These are phyloP conservation scores for Conomelus anceps DNA, from an alignment of 2,888 invertebrate species.

Conservation along the genomic window DNA sequence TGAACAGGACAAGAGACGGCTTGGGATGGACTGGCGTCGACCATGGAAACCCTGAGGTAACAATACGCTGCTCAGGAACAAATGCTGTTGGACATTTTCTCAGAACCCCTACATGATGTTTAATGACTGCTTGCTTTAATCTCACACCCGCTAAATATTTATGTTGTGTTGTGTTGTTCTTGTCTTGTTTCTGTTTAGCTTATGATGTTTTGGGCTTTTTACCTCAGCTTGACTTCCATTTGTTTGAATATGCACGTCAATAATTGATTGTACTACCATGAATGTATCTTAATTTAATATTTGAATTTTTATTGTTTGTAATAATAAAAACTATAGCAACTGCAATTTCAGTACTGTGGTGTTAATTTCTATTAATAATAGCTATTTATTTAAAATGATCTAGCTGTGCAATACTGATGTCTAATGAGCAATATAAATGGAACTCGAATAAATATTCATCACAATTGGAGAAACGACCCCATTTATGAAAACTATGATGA, in stretches of 20 bases:
- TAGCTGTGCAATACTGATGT: too few relatives aligned
- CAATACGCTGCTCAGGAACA: not conserved
- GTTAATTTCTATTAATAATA: too few relatives aligned
- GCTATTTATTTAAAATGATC: too few relatives aligned
- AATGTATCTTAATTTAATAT: not conserved
- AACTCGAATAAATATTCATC: too few relatives aligned
- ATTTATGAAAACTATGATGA: too few relatives aligned
- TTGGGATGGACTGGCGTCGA: slow-evolving; percentile 36
- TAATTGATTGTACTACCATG: not conserved
- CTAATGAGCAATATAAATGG: too few relatives aligned
- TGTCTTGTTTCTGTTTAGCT: not conserved
- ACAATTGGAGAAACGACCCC: too few relatives aligned
- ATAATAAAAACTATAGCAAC: too few relatives aligned
- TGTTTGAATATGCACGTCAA: not conserved
- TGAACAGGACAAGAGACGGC: slow-evolving; percentile 34
- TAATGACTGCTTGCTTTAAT: not conserved
- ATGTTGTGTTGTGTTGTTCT: not conserved
- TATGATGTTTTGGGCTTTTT: not conserved
- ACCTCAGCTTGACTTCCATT: not conserved
- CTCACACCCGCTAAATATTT: not conserved
- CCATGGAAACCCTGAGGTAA: slow-evolving; percentile 36
- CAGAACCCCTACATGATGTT: not conserved
- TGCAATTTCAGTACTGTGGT: too few relatives aligned
- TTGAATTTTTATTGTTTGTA: not conserved
- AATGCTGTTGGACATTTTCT: not conserved